phyloP scores from a whole-genome alignment of 2,113 vertebrate genomes.

The Anolis sagrei region DNA sequence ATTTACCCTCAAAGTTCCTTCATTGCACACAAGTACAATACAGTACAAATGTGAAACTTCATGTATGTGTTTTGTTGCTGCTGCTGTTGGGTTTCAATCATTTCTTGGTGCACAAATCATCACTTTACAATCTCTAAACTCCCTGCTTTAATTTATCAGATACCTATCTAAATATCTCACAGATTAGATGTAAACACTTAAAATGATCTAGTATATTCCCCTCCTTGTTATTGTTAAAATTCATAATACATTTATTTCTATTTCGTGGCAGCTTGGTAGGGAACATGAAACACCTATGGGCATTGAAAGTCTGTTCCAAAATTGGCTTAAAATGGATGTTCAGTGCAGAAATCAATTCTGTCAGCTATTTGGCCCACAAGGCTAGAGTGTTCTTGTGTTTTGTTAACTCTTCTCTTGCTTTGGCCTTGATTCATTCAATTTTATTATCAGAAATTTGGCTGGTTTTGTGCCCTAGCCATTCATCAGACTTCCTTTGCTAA shows the following conservation, averaged over 20 bases:
- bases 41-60: no score
- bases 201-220: no score
- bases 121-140: neutral
- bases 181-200: neutral
- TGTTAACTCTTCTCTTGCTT: neutral
- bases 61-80: no score
- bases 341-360: neutral
- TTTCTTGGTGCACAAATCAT: no score
- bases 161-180: neutral
- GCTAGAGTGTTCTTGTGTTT: neutral
- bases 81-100: no score
- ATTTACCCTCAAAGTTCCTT: neutral
- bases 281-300: neutral
- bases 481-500: neutral
- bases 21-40: neutral
- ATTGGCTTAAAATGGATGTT: neutral
- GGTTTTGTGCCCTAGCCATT: neutral
- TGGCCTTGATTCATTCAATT: neutral
- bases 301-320: neutral
- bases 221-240: neutral
- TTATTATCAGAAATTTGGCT: neutral
- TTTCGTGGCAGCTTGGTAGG: neutral
- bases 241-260: conserved; percentile 8
- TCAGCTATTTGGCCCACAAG: neutral
- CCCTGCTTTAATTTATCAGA: neutral